A percentile compares a stretch with the other conserved stretches of the same genome.
phyloP scores from a whole-genome alignment of 2,888 invertebrate genomes.

The Lithophane leautieri region DNA sequence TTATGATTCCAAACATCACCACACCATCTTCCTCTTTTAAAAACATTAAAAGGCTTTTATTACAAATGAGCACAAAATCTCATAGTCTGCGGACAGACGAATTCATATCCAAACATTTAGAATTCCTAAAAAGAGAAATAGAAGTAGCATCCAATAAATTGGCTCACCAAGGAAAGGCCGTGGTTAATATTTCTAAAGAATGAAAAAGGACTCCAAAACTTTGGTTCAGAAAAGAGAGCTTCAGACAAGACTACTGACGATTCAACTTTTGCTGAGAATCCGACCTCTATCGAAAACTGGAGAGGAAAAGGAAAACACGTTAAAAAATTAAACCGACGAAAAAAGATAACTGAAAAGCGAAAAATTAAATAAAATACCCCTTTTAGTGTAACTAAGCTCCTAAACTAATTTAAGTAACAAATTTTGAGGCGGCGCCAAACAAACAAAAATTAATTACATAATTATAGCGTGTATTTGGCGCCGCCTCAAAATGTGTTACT shows the following conservation, averaged over 20 bases:
- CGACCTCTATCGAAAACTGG: not conserved
- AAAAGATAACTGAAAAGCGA: too few species aligned
- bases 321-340: too few species aligned
- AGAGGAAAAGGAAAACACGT: not conserved
- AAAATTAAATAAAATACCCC: too few species aligned
- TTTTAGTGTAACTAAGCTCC: too few species aligned
- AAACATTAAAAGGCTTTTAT: constrained; percentile 26
- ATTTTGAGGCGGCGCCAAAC: too few species aligned
- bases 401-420: too few species aligned
- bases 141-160: not conserved
- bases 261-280: not conserved
- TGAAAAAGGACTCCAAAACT: not conserved
- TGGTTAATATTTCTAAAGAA: not conserved
- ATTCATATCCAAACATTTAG: constrained; percentile 17
- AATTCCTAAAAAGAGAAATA: constrained; percentile 11
- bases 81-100: constrained; percentile 32
- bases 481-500: too few species aligned
- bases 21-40: constrained; percentile 12
- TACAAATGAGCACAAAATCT: constrained; percentile 33
- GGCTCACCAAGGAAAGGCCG: not conserved
- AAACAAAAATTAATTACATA: too few species aligned
- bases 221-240: not conserved
- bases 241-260: not conserved
- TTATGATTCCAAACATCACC: not conserved
- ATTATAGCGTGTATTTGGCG: too few species aligned